These are phyloP conservation scores for Chromoteleia sp. DNA, from an alignment of 2,888 invertebrate genomes.

Conservation along the genomic window DNA sequence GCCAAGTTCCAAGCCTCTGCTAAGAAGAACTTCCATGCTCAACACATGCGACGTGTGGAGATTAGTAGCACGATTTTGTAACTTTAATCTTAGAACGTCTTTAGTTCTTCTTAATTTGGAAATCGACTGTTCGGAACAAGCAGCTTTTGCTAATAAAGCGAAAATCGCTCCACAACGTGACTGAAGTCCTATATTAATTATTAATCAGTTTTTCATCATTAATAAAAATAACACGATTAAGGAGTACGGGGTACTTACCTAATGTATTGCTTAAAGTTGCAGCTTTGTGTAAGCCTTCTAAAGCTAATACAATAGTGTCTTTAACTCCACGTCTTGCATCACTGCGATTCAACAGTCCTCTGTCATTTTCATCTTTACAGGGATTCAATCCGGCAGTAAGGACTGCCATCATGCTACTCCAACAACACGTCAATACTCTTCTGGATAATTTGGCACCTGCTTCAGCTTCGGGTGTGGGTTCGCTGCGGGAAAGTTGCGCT, in stretches of 20 bases:
- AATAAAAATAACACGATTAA: too few relatives aligned
- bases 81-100: slow-evolving; percentile 82
- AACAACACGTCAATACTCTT: slow-evolving; percentile 94
- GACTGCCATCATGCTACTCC: slow-evolving; percentile 96
- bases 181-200: slow-evolving; percentile 88
- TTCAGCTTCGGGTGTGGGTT: slow-evolving; percentile 89
- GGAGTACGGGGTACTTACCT: too few relatives aligned
- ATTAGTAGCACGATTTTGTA: slow-evolving; percentile 88
- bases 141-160: slow-evolving; percentile 93
- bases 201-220: slow-evolving; percentile 6
- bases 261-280: slow-evolving; percentile 95
- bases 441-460: slow-evolving; percentile 92
- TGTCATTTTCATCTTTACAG: slow-evolving; percentile 81
- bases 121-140: slow-evolving; percentile 89
- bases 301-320: slow-evolving; percentile 93
- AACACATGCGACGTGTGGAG: slow-evolving; percentile 95
- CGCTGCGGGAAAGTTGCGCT: slow-evolving; percentile 89
- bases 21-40: slow-evolving; percentile 95
- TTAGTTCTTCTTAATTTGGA: slow-evolving; percentile 83
- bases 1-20: slow-evolving; percentile 94
- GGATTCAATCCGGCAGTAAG: slow-evolving; percentile 88
- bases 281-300: slow-evolving; percentile 96
- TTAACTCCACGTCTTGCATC: slow-evolving; percentile 86
- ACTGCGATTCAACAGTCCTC: slow-evolving; percentile 80
- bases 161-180: slow-evolving; percentile 96